Percentiles rank a stretch among this genome's conserved stretches.
phyloP scores from a whole-genome alignment of 1,140 invertebrate genomes.

The Drosophila subobscura region DNA sequence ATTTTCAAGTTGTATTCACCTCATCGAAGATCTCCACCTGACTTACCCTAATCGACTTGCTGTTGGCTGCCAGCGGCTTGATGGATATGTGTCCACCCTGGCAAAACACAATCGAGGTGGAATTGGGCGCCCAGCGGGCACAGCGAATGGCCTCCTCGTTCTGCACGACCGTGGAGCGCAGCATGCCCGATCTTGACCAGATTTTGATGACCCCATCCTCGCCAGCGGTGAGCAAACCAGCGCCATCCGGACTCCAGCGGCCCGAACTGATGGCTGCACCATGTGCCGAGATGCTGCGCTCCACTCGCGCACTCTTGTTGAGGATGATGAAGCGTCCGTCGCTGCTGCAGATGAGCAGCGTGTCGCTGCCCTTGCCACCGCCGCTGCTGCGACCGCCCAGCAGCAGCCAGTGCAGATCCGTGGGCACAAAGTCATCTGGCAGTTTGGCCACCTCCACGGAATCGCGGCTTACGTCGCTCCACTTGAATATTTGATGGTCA shows the following conservation, averaged over 20 bases:
- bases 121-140: slow-evolving; percentile 94
- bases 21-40: no score
- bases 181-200: slow-evolving; percentile 98
- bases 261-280: slow-evolving; percentile 93
- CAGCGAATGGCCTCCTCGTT: slow-evolving; percentile 91
- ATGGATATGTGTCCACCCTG: slow-evolving; percentile 93
- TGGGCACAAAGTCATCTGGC: slow-evolving; percentile 93
- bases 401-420: slow-evolving; percentile 93
- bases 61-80: slow-evolving; percentile 95
- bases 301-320: slow-evolving; percentile 94
- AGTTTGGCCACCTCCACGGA: slow-evolving; percentile 90
- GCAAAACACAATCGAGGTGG: slow-evolving; percentile 92
- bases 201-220: slow-evolving; percentile 98
- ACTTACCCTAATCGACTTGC: slow-evolving; percentile 91
- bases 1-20: no score
- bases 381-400: slow-evolving; percentile 84
- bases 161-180: slow-evolving; percentile 94
- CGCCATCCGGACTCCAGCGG: slow-evolving; percentile 96
- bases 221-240: slow-evolving; percentile 95
- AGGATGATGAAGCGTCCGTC: slow-evolving; percentile 92
- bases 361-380: slow-evolving; percentile 90
- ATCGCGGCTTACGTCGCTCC: slow-evolving; percentile 93
- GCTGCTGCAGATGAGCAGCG: slow-evolving; percentile 94
- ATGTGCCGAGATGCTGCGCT: slow-evolving; percentile 96
- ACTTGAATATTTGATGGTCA: slow-evolving; percentile 94